These are phyloP conservation scores for Zaprionus capensis DNA, from an alignment of 1,140 invertebrate species.

Conservation along the genomic window DNA sequence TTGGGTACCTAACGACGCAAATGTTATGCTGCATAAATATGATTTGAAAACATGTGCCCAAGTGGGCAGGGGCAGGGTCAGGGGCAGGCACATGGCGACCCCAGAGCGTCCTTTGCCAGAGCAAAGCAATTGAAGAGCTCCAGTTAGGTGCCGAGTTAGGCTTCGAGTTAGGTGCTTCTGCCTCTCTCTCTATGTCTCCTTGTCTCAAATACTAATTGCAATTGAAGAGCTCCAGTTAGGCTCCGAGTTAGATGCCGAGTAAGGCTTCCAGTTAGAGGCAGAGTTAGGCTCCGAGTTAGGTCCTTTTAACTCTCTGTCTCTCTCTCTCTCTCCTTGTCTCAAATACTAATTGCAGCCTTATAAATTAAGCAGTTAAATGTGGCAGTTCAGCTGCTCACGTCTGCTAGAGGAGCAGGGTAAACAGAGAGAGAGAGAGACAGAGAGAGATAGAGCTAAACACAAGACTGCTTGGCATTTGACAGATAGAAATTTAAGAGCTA, in stretches of 20 bases:
- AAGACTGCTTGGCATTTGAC: slow-evolving; percentile 25
- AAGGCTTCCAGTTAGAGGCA: too few species aligned
- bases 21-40: slow-evolving; percentile 29
- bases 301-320: neutral
- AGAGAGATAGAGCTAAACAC: neutral
- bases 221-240: too few species aligned
- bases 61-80: neutral
- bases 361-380: slow-evolving; percentile 50
- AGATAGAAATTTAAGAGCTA: slow-evolving; percentile 28
- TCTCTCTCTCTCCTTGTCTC: neutral
- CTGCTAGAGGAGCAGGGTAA: neutral
- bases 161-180: too few species aligned
- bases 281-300: too few species aligned
- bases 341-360: slow-evolving; percentile 11
- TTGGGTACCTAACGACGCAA: slow-evolving; percentile 8
- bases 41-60: slow-evolving; percentile 13
- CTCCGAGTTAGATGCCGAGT: too few species aligned
- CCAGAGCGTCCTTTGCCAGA: neutral
- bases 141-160: too few species aligned
- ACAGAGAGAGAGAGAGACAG: neutral
- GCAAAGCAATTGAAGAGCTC: too few species aligned
- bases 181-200: too few species aligned
- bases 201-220: too few species aligned
- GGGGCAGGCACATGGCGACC: neutral
- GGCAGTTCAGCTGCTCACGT: slow-evolving; percentile 17